Base-by-base conservation (phyloP, 2,113 vertebrate genomes). In the Corythornis cristatus region DNA sequence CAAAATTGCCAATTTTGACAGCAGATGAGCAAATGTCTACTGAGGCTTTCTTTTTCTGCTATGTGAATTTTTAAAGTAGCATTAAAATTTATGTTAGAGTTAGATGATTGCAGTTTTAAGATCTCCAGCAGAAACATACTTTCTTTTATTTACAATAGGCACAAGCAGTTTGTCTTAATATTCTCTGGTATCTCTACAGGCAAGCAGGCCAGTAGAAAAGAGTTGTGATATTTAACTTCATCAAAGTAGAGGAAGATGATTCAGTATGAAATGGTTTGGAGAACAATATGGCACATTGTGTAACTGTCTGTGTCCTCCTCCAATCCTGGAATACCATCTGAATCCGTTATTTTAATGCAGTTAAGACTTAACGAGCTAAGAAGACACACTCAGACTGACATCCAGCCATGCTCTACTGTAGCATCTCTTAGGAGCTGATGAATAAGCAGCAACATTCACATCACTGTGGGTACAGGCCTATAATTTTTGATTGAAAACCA, bases 1-100 rank as follows among this genome's bases (percentile, higher is more conserved):
- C 65, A 54, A 60, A 90, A 28, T 35, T 90, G 54, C 31, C 40
- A 65, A 3, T 77, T 94, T 93, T 94, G 76, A 78, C 61, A 94
- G 6, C 15, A 83, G 43, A 67, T 40, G 42, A 91, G 5, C 37
- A 77, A 78, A n/a, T 21, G 21, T 46, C 60, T 89, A 50, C 23
- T 37, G 46, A 79, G 37, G 73, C 12, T 61, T 84, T 73, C 53
- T 50, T 88, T 76, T 53, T 57, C 57, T 84, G 18, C 18, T 50
- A 8, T 9, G 50, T 16, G 42, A 73, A 37, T 79, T 81, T 87
- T 82, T 64, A n/a, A 73, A 57, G 31, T 31, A 33, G 16, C 28
- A 6, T 88, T 57, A 62, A 54, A 76, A 85, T 83, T 78, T 28
- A 9, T 51, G 50, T 61, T 61, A 17, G 35, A n/a, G 16, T 66